A percentile compares a stretch with the other conserved stretches of the same genome.
Conservation (phyloP, 2,797 vertebrate genomes). For the Molossus molossus region DNA sequence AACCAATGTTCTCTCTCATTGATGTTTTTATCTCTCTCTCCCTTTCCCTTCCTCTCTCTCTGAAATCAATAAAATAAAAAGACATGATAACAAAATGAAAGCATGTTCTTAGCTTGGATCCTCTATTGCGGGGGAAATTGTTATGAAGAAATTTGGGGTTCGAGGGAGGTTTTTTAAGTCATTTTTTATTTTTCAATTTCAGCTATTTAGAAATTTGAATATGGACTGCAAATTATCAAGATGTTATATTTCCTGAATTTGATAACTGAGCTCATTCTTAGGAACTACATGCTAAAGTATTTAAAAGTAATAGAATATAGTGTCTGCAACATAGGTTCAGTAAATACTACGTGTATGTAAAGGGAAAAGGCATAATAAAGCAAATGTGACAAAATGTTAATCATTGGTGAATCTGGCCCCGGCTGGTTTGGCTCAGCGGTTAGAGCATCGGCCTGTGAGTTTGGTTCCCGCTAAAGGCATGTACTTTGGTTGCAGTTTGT, state of each 20-base stretch:
- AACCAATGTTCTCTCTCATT: too few relatives aligned
- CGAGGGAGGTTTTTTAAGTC: background rate
- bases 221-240: background rate
- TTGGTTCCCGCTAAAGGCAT: too few relatives aligned
- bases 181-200: background rate
- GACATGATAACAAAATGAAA: background rate
- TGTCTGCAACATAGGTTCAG: background rate
- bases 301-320: background rate
- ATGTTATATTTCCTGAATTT: conserved; percentile 22
- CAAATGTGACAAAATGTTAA: background rate
- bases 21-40: too few relatives aligned
- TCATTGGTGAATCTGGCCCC: background rate
- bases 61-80: background rate
- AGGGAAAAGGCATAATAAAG: background rate
- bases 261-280: background rate
- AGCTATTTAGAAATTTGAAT: conserved; percentile 33
- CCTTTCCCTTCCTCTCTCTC: too few relatives aligned
- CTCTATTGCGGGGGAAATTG: background rate
- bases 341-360: background rate
- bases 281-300: background rate
- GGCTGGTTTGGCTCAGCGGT: too few relatives aligned
- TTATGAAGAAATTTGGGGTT: conserved; percentile 8
- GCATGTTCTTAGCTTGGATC: background rate
- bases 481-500: too few relatives aligned
- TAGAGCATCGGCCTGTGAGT: too few relatives aligned